Conservation (phyloP, 2,888 invertebrate species). For the Andrena bicolor region DNA sequence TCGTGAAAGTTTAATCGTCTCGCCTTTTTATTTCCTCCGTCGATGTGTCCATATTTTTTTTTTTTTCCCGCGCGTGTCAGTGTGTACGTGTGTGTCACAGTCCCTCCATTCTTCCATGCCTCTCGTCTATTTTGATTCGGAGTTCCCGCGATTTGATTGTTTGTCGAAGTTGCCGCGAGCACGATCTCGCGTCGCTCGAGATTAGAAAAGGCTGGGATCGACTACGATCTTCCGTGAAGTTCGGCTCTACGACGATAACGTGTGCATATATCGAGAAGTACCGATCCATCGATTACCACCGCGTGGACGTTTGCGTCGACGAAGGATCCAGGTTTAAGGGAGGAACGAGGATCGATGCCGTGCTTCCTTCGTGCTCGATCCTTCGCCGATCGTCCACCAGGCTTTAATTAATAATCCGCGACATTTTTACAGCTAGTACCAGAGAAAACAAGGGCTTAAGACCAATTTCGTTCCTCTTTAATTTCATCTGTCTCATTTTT, state of each 20-base stretch:
- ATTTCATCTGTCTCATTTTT: neutral
- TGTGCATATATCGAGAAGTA: constrained; percentile 60
- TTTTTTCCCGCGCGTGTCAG: no score
- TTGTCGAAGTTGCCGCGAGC: constrained; percentile 33
- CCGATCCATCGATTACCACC: constrained; percentile 40
- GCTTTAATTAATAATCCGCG: constrained; percentile 49
- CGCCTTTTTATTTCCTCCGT: neutral
- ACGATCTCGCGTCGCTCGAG: constrained; percentile 20
- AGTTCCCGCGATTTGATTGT: constrained; percentile 62
- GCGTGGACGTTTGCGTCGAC: neutral
- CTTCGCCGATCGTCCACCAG: constrained; percentile 19
- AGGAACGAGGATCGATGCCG: neutral
- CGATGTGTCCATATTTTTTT: neutral
- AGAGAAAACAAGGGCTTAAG: constrained; percentile 56
- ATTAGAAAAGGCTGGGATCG: constrained; percentile 61
- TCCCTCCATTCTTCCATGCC: neutral
- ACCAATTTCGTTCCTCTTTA: constrained; percentile 56
- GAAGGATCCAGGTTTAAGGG: constrained; percentile 23
- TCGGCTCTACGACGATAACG: constrained; percentile 59
- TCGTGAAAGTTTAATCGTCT: constrained; percentile 56
- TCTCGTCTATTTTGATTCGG: constrained; percentile 57
- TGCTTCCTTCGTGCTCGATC: neutral
- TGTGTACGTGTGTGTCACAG: neutral
- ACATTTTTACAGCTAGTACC: constrained; percentile 65
- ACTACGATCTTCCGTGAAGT: constrained; percentile 56